A percentile compares a stretch with the other conserved stretches of the same genome.
Conservation (phyloP, 2,797 vertebrate species). For the Vespertilio murinus region DNA sequence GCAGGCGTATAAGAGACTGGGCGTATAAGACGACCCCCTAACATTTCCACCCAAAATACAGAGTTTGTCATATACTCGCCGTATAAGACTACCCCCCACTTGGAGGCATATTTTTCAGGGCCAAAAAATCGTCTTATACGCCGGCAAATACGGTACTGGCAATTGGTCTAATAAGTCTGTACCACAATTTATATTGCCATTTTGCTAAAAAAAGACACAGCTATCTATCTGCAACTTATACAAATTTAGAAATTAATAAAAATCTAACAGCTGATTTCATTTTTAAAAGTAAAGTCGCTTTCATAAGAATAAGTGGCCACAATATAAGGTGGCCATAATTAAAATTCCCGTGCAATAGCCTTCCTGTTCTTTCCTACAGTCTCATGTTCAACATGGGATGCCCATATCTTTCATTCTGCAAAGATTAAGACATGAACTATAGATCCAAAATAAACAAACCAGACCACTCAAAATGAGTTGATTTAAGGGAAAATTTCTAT, state of each 20-base stretch:
- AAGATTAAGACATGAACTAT: constrained; percentile 29
- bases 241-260: constrained; percentile 25
- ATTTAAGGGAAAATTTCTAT: background rate
- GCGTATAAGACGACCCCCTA: no score
- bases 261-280: background rate
- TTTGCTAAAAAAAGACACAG: background rate
- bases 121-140: no score
- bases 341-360: background rate
- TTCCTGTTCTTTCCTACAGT: background rate
- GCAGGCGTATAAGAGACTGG: no score
- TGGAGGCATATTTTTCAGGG: no score
- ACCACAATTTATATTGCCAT: background rate
- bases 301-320: background rate
- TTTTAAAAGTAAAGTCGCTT: background rate
- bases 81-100: no score
- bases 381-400: background rate
- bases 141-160: no score
- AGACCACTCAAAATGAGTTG: background rate
- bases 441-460: background rate
- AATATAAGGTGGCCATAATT: background rate
- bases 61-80: no score
- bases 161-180: background rate
- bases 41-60: no score
- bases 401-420: background rate
- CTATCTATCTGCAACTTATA: background rate